These are phyloP conservation scores for Varroa destructor DNA, from an alignment of 1,140 invertebrate species.

Conservation along the genomic window DNA sequence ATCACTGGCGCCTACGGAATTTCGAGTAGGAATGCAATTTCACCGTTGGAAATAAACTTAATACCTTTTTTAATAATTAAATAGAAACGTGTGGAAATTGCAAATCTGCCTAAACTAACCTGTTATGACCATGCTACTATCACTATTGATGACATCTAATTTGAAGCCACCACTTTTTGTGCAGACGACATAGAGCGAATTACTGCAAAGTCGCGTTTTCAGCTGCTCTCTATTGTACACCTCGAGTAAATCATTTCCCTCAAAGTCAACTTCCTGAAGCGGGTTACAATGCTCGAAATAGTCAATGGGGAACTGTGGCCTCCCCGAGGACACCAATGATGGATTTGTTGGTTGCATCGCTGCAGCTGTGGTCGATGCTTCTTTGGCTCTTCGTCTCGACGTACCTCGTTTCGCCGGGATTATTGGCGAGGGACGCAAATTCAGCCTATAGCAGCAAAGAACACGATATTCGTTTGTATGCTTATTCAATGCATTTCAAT, in stretches of 20 bases:
- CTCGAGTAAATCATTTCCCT: slow-evolving; percentile 85
- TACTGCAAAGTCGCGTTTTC: slow-evolving; percentile 78
- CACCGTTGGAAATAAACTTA: no score
- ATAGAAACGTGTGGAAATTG: no score
- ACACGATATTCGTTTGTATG: no score
- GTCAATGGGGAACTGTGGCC: slow-evolving; percentile 69
- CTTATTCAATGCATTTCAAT: no score
- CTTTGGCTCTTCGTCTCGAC: not conserved
- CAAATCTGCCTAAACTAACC: not conserved
- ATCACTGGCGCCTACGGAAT: no score
- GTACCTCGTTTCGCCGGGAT: not conserved
- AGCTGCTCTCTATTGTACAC: slow-evolving; percentile 88
- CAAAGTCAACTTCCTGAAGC: slow-evolving; percentile 84
- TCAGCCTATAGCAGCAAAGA: not conserved
- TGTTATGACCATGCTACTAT: slow-evolving; percentile 60
- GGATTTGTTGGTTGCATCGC: not conserved
- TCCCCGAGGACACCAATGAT: slow-evolving; percentile 37
- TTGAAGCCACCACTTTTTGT: slow-evolving; percentile 75
- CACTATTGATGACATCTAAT: slow-evolving; percentile 74
- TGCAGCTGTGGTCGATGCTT: slow-evolving; percentile 8
- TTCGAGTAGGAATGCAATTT: no score
- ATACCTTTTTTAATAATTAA: no score
- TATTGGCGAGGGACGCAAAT: slow-evolving; percentile 49
- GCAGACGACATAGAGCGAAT: slow-evolving; percentile 72
- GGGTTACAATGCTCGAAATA: slow-evolving; percentile 88